phyloP scores from a whole-genome alignment of 1,140 invertebrate genomes.

The Magallana gigas region DNA sequence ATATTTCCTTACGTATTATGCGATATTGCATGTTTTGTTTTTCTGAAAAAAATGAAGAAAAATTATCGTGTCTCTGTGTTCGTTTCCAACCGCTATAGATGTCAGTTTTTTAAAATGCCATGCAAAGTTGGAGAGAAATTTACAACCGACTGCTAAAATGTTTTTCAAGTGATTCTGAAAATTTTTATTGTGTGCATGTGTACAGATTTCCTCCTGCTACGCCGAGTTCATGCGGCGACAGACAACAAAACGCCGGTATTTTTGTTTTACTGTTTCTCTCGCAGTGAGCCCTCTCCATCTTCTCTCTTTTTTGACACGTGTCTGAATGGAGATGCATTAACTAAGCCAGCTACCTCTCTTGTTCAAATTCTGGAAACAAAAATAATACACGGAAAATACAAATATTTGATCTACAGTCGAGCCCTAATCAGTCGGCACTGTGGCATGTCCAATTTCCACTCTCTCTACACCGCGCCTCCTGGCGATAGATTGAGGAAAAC shows the following conservation, averaged over 20 bases:
- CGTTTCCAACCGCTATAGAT: constrained; percentile 17
- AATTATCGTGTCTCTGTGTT: background rate
- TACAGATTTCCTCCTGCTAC: background rate
- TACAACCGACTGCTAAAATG: constrained; percentile 33
- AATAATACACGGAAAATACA: background rate
- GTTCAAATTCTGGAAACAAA: background rate
- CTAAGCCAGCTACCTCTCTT: background rate
- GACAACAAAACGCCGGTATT: background rate
- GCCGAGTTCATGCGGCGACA: constrained; percentile 10
- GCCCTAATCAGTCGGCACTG: constrained; percentile 8
- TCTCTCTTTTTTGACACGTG: constrained; percentile 14
- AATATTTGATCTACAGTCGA: background rate
- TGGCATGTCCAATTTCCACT: background rate
- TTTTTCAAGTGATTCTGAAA: constrained; percentile 36
- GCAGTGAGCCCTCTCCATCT: background rate
- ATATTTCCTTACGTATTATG: background rate
- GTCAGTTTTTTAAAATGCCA: constrained; percentile 24
- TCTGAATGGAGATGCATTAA: constrained; percentile 14
- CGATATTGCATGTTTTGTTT: background rate
- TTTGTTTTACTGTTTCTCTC: constrained; percentile 25
- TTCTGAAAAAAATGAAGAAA: background rate
- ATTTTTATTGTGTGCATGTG: constrained; percentile 36
- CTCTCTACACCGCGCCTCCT: background rate
- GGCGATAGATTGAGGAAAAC: background rate
- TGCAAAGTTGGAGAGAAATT: constrained; percentile 27